Conservation (phyloP, 2,113 vertebrate genomes). For the Desmodus rotundus region DNA sequence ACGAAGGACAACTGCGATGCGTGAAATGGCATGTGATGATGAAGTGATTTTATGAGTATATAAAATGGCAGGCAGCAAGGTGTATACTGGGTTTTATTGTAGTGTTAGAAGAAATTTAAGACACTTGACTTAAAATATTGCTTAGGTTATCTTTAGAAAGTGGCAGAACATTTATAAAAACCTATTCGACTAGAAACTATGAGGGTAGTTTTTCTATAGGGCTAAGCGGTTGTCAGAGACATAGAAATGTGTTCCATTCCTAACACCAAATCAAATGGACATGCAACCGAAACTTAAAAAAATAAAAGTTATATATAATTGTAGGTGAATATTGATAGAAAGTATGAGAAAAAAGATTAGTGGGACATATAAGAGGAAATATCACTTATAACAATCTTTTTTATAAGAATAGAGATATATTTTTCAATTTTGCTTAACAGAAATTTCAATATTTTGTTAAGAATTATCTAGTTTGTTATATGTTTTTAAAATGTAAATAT, state of each 20-base stretch:
- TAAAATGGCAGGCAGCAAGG: slow-evolving; percentile 1
- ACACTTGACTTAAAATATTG: slow-evolving; percentile 1
- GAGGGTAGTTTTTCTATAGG: neutral
- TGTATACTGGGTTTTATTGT: neutral
- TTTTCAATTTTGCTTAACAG: neutral
- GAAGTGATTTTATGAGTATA: slow-evolving; percentile 34
- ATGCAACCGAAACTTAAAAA: neutral
- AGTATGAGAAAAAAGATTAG: neutral
- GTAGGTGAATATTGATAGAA: neutral
- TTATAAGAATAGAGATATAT: neutral
- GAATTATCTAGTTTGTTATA: neutral
- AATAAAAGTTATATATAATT: neutral
- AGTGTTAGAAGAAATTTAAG: neutral
- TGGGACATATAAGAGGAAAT: neutral
- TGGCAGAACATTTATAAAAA: neutral
- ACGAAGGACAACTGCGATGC: slow-evolving; percentile 3
- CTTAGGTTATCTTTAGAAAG: neutral
- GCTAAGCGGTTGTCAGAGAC: neutral
- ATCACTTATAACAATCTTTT: neutral
- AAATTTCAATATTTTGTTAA: neutral
- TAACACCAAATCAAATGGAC: neutral
- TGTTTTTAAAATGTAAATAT: neutral
- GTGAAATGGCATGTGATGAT: slow-evolving; percentile 19
- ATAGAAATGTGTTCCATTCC: neutral
- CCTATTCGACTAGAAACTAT: neutral